phyloP scores from a whole-genome alignment of 2,113 vertebrate genomes.

The Corydoras maculifer region DNA sequence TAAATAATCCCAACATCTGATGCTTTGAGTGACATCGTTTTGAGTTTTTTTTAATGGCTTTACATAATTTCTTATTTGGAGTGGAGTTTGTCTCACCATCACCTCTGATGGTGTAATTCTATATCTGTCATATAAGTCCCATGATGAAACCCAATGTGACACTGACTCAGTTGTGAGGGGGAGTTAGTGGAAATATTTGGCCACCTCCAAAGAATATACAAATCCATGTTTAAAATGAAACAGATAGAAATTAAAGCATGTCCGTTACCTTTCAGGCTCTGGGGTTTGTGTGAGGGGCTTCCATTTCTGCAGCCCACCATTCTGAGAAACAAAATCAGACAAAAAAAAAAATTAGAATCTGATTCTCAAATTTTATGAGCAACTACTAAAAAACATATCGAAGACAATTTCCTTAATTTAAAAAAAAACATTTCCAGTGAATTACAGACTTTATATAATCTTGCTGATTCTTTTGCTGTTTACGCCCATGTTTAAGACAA shows the following conservation, averaged over 20 bases:
- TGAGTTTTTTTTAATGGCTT: too few species aligned
- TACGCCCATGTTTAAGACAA: too few species aligned
- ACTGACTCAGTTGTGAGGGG: background rate
- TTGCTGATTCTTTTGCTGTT: too few species aligned
- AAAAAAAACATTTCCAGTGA: too few species aligned
- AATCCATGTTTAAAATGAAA: background rate
- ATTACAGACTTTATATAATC: too few species aligned
- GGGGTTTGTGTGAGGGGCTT: constrained; percentile 70
- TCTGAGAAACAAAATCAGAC: constrained; percentile 55
- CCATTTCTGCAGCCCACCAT: constrained; percentile 71
- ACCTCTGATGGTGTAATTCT: background rate
- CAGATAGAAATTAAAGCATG: background rate
- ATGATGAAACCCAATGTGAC: background rate
- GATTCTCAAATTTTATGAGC: background rate
- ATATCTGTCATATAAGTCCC: background rate
- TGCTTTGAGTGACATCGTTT: too few species aligned
- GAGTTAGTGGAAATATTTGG: background rate
- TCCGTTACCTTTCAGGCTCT: constrained; percentile 79
- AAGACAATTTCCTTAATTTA: too few species aligned
- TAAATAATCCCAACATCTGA: too few species aligned
- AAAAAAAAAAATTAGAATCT: background rate
- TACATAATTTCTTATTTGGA: too few species aligned
- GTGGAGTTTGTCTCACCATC: too few species aligned
- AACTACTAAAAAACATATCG: too few species aligned
- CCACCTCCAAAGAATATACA: constrained; percentile 1